Base-by-base conservation (phyloP, 2,888 invertebrate genomes). In the Platycnemis pennipes region DNA sequence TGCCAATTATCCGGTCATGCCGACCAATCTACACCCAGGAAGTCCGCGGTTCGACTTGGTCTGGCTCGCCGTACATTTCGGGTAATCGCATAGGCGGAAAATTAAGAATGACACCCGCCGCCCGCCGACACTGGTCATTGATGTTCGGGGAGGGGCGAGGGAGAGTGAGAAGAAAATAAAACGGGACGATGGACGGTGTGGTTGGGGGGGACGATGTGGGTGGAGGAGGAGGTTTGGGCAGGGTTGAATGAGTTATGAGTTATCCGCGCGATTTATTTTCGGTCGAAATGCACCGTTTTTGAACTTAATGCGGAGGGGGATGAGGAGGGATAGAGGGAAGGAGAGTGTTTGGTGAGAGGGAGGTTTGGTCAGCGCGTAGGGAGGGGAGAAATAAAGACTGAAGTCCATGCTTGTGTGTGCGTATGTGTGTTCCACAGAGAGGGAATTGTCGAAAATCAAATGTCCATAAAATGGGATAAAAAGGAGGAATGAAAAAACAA, bases 181-280 rank as follows among this genome's bases (percentile, higher is more conserved):
- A 19, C 49, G 49, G 4, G 3, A 19, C 11, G 49, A 19, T 49
- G 49, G 49, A 16, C 49, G 49, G 49, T 11, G 19, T 26, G 22
- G 63, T 22, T 26, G 63, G 3, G n/a, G 3, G 63, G 26, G 63
- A 5, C 26, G 63, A 0, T 22, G 63, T n/a, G 63, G 26, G 63
- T n/a, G 63, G 63, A 0, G 63, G 63, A n/a, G 19, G 16, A 26
- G 63, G 5, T 63, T 22, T 37, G 56, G 22, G 44, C 44, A 63
- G 69, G 63, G 44, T 44, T 26, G 56, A 91, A 91, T 91, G 91
- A 91, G 44, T 91, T 91, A 91, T 91, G 69, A 91, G 91, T 44
- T 69, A 63, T 44, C 91, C 91, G 91, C 69, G 91, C 91, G 91
- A 91, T 91, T 91, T 69, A 91, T 91, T 91, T 91, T 44, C 91